phyloP scores from a whole-genome alignment of 2,888 invertebrate species.

The Trissonchulus latispiculum region DNA sequence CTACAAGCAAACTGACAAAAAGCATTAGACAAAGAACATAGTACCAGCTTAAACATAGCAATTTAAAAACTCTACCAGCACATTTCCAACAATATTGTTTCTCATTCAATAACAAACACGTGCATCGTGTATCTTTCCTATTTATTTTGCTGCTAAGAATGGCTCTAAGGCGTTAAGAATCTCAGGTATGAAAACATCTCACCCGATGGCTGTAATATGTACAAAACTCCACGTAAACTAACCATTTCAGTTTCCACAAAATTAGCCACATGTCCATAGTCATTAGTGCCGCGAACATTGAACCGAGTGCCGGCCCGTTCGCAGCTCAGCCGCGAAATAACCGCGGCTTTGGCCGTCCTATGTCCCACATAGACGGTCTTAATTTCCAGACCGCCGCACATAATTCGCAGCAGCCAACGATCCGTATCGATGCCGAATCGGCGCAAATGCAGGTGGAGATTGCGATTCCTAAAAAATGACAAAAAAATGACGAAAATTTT shows the following conservation, averaged over 20 bases:
- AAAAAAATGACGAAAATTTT: too few relatives aligned
- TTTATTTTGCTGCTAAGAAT: too few relatives aligned
- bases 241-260: conserved; percentile 99
- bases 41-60: too few relatives aligned
- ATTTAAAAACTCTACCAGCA: too few relatives aligned
- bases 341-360: conserved; percentile 81
- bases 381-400: conserved; percentile 95
- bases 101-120: too few relatives aligned
- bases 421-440: conserved; percentile 79
- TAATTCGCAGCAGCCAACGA: conserved; percentile 82
- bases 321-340: conserved; percentile 88
- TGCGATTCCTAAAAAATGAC: conserved; percentile 75
- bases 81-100: too few relatives aligned
- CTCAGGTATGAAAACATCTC: too few relatives aligned
- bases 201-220: too few relatives aligned
- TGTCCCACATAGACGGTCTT: conserved; percentile 96
- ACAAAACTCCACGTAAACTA: neutral
- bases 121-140: too few relatives aligned
- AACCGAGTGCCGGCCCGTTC: conserved; percentile 96
- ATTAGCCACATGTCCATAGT: conserved; percentile 97
- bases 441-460: conserved; percentile 81
- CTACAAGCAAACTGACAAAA: too few relatives aligned
- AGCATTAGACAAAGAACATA: too few relatives aligned
- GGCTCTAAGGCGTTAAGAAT: too few relatives aligned
- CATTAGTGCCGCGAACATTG: conserved; percentile 96